Evolutionary conservation across 1,140 invertebrate species (phyloP).

Genomic region (Drosophila saltans): DNA sequence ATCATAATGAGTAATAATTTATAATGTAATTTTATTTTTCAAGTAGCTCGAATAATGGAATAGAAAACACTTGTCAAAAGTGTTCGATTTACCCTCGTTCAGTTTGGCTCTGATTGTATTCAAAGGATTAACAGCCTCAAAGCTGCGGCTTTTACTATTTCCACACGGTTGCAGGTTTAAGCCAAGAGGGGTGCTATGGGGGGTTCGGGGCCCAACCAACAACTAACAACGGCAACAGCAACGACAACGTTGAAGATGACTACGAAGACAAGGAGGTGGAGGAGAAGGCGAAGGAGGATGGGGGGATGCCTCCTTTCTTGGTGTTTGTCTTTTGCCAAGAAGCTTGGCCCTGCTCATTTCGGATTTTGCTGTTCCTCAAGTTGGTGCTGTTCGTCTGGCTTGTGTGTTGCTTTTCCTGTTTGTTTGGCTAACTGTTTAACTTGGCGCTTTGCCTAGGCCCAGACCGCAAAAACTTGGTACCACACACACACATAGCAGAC

Average conservation of each 20-base stretch:
- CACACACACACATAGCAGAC: constrained; percentile 27
- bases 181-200: constrained; percentile 16
- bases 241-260: background rate
- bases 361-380: constrained; percentile 29
- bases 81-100: constrained; percentile 28
- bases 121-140: constrained; percentile 76
- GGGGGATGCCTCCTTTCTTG: constrained; percentile 29
- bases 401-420: constrained; percentile 51
- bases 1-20: too few species aligned
- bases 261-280: constrained; percentile 11
- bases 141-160: constrained; percentile 74
- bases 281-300: background rate
- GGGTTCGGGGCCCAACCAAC: background rate
- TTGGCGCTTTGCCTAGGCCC: constrained; percentile 59
- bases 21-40: too few species aligned
- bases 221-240: background rate
- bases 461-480: constrained; percentile 61
- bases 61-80: background rate
- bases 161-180: constrained; percentile 57
- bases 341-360: constrained; percentile 26
- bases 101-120: constrained; percentile 54
- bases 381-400: constrained; percentile 50
- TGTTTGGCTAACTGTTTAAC: constrained; percentile 71
- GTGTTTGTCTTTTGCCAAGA: constrained; percentile 70
- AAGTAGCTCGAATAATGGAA: too few species aligned